A percentile compares a stretch with the other conserved stretches of the same genome.
Evolutionary conservation across 2,888 invertebrate genomes (phyloP).

Genomic region (Hipparchia sbordonii): DNA sequence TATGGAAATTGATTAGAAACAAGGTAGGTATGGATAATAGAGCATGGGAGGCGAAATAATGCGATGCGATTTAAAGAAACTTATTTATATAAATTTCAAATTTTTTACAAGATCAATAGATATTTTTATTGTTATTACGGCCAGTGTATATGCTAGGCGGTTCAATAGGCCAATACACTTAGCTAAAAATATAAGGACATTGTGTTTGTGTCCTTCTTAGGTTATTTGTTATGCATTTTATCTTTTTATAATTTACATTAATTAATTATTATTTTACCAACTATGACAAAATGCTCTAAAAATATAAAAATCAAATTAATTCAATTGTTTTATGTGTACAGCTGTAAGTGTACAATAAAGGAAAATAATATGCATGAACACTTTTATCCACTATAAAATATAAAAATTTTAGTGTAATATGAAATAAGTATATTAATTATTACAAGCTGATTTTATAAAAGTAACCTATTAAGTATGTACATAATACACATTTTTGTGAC

Average conservation of each 20-base stretch:
- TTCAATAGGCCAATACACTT: neutral
- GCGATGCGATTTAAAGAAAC: no score
- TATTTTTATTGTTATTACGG: neutral
- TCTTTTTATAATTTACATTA: neutral
- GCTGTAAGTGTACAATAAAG: neutral
- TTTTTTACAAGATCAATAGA: no score
- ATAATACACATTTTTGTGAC: no score
- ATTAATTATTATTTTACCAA: neutral
- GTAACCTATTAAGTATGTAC: no score
- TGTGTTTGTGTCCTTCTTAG: neutral
- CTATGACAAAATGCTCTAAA: slow-evolving; percentile 1
- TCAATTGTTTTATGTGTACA: neutral
- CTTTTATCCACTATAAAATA: neutral
- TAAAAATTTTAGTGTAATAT: neutral
- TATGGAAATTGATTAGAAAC: no score
- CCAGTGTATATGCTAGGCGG: neutral
- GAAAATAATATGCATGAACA: neutral
- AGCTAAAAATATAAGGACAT: neutral
- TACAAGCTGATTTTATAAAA: slow-evolving; percentile 1
- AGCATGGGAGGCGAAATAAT: no score
- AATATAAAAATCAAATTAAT: neutral
- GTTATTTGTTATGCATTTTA: neutral
- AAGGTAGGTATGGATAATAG: no score
- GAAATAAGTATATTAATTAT: neutral
- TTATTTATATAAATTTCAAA: no score